Conservation (phyloP, 1,140 invertebrate species). For the Atta texana region DNA sequence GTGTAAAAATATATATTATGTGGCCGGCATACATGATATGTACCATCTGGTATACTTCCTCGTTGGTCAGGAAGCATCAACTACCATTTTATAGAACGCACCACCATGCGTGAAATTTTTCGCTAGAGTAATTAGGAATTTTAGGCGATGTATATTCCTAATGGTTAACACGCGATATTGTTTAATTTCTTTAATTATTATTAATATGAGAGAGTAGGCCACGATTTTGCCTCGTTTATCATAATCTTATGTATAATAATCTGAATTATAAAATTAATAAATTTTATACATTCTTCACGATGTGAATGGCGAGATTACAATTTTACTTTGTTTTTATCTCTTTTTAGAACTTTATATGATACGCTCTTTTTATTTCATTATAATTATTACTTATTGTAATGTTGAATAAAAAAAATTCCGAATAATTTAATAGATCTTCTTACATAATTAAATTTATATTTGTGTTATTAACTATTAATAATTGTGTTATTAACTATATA, state of each 20-base stretch:
- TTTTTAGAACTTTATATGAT: neutral
- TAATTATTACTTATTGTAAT: neutral
- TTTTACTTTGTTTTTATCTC: neutral
- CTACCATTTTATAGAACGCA: neutral
- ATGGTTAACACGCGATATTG: slow-evolving; percentile 6
- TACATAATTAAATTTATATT: neutral
- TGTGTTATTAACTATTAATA: neutral
- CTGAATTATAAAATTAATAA: neutral
- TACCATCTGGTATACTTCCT: slow-evolving; percentile 64
- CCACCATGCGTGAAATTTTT: slow-evolving; percentile 28
- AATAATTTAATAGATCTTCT: neutral
- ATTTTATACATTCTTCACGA: neutral
- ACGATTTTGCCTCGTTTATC: neutral
- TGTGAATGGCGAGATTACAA: neutral
- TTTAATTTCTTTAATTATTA: slow-evolving; percentile 45
- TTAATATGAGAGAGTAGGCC: neutral
- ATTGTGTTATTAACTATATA: neutral
- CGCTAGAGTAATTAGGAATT: slow-evolving; percentile 30
- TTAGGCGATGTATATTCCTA: neutral
- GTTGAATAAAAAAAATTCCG: neutral
- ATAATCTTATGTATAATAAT: neutral
- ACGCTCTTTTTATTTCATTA: neutral
- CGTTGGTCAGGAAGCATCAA: slow-evolving; percentile 34
- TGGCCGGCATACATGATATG: slow-evolving; percentile 35
- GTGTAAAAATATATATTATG: slow-evolving; percentile 64